Evolutionary conservation across 2,888 invertebrate genomes (phyloP), one percentile per base, ranked within the genome.

Genomic region (Drosophila basisetae): DNA sequence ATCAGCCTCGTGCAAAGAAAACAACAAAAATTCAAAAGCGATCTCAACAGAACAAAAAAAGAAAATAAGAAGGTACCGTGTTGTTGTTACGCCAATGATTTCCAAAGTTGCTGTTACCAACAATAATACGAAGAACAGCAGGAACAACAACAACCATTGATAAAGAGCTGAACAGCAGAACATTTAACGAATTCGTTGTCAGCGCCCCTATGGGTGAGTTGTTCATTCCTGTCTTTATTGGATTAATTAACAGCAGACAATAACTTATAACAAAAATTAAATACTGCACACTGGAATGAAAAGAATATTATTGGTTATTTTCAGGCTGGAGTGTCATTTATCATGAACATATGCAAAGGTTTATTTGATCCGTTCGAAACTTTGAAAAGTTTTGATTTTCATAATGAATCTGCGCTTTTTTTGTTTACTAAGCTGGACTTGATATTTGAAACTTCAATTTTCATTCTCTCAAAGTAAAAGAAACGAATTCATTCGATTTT

Each of bases 191-290:
- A 22, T 49, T 39, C 37, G 49, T 33, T 43, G 53, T 47, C 74
- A 56, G 43, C 55, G 39, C 52, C 53, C 55, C 78, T 67, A 69
- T 78, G 69, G 73, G 78, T 78, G 67, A 78, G 78, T 74, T 73
- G 47, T 28, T 50, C 49, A 28, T 60, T 47, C n/a, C 7, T 53
- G 43, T 0, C n/a, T 47, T 53, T 66, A 47, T 54, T 54, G 53
- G 49, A 54, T 30, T 28, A 28, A 28, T 50, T 50, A 30, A 11
- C 50, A 50, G 11, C 28, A 18, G 50, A 18, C 10, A 50, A 18
- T 35, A 35, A 35, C 4, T 49, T 49, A 16, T 16, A 9, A 25
- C 9, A 9, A 2, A 16, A 9, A 25, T 25, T 4, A 47, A 41
- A 11, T n/a, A 41, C n/a, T 47, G 22, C 22, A 13, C 22, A 47